phyloP scores from a whole-genome alignment of 2,797 vertebrate genomes.

The Alfaro cultratus region DNA sequence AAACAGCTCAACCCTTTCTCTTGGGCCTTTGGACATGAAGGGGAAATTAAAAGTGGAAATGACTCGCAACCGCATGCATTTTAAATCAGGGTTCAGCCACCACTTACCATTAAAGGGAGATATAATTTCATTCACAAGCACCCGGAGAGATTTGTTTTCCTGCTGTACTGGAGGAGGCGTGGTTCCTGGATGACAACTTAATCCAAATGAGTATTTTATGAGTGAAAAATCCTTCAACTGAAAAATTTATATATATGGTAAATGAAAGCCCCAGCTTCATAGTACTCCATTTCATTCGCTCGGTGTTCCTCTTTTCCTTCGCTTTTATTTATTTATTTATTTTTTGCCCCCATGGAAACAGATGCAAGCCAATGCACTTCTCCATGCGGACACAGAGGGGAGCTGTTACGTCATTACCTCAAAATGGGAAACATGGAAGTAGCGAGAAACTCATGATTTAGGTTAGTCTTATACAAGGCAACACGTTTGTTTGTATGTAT shows the following conservation, averaged over 20 bases:
- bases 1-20: neutral
- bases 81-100: slow-evolving; percentile 18
- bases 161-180: slow-evolving; percentile 1
- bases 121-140: slow-evolving; percentile 25
- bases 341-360: neutral
- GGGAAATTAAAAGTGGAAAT: slow-evolving; percentile 17
- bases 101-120: slow-evolving; percentile 4
- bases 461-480: neutral
- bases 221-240: slow-evolving; percentile 30
- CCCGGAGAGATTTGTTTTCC: slow-evolving; percentile 11
- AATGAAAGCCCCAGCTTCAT: slow-evolving; percentile 29
- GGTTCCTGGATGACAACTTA: slow-evolving; percentile 25
- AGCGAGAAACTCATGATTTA: slow-evolving; percentile 16
- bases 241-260: slow-evolving; percentile 28
- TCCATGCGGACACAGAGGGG: slow-evolving; percentile 71
- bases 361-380: slow-evolving; percentile 11
- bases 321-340: neutral
- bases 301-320: neutral
- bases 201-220: slow-evolving; percentile 39
- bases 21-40: slow-evolving; percentile 10
- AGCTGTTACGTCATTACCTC: slow-evolving; percentile 66
- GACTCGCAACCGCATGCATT: slow-evolving; percentile 19
- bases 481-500: slow-evolving; percentile 3
- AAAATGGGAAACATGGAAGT: neutral
- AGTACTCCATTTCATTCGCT: slow-evolving; percentile 20